Base-by-base conservation (phyloP, 2,797 vertebrate species). In the Scleropages formosus region DNA sequence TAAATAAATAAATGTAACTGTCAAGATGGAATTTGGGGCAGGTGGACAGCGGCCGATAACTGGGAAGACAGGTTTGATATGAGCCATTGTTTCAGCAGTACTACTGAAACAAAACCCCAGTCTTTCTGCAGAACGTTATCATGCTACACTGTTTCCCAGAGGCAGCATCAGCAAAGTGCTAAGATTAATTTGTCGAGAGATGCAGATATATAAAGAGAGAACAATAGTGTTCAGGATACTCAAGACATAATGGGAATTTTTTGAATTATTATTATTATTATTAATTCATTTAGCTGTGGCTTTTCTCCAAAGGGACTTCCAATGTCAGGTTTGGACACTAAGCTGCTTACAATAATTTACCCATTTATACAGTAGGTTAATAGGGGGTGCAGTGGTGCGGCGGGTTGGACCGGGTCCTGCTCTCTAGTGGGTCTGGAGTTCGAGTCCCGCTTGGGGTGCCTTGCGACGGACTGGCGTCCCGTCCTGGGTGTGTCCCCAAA, bases 41-140 rank as follows among this genome's bases (percentile, higher is more conserved):
- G 77, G 67, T 80, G 74, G 79, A 79, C 73, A 73, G 68, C 72
- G 68, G 76, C 64, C 76, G 79, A 80, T 80, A 81, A 75, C 31
- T 65, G 24, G 69, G 60, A 78, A 77, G 80, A 79, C 76, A 73
- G 60, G 71, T 56, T 61, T 77, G 80, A 84, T 85, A 85, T 80
- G 78, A 31, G 49, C 80, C 65, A 82, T 83, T 85, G 82, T 85
- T 79, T 58, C 72, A 71, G 71, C 61, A 58, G 51, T 20, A 72
- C 71, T 39, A 46, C 71, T 60, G 31, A 70, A 39, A 39, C 24
- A 67, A 22, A 46, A 51, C 49, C 67, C 63, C 24, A 12, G 39
- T 60, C 24, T 15, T 39, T 63, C 15, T 13, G 70, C 53, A 22
- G 18, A 24, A 58, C 53, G 73, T 73, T 73, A 73, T 77, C 76